These are phyloP conservation scores for Pseudomugil gertrudae DNA, from an alignment of 2,797 vertebrate species.

Conservation along the genomic window DNA sequence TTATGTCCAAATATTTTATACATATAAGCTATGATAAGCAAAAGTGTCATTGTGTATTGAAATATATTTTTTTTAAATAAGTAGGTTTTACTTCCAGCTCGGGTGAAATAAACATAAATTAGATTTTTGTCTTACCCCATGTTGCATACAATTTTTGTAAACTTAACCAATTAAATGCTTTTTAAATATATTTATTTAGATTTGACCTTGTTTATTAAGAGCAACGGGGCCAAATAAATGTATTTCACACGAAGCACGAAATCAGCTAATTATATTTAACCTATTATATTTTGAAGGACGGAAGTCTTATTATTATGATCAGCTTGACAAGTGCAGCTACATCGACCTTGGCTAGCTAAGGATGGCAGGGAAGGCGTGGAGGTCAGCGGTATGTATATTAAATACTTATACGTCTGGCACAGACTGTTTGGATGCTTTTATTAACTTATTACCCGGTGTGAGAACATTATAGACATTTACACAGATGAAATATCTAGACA, in stretches of 20 bases:
- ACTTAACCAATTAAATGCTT: too few species aligned
- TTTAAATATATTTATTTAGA: too few species aligned
- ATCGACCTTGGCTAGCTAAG: constrained; percentile 61
- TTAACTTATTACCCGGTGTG: accelerated
- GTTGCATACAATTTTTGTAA: too few species aligned
- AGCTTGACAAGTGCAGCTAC: neutral
- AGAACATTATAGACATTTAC: neutral
- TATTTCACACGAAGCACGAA: neutral
- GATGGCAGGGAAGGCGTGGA: constrained; percentile 83
- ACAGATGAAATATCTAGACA: too few species aligned
- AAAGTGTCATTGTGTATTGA: too few species aligned
- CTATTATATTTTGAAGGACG: constrained; percentile 45
- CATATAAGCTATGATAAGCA: too few species aligned
- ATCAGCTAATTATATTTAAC: neutral
- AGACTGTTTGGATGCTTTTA: neutral
- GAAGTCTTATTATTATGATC: constrained; percentile 1
- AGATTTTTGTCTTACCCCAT: too few species aligned
- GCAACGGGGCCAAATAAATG: neutral
- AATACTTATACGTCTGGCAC: neutral
- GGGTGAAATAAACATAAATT: too few species aligned
- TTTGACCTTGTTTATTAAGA: neutral
- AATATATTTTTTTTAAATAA: too few species aligned
- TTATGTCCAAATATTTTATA: too few species aligned
- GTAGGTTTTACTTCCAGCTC: too few species aligned
- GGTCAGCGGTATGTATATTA: constrained; percentile 80